A percentile compares a stretch with the other conserved stretches of the same genome.
Conservation (phyloP, 2,113 vertebrate genomes). For the Ammodytes marinus region DNA sequence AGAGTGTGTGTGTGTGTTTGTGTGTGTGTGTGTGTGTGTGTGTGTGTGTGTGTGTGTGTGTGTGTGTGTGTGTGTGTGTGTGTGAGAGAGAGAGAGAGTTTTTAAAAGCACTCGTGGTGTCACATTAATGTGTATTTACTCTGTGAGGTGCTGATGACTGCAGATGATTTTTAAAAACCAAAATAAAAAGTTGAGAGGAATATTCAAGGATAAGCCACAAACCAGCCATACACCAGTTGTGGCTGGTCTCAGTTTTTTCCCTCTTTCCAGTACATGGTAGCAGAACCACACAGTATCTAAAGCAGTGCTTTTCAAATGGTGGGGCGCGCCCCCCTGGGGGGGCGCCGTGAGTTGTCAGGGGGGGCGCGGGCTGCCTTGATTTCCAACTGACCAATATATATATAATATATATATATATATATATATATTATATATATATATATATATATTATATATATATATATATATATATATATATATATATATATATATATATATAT, state of each 20-base stretch:
- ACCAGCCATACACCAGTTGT: slow-evolving; percentile 16
- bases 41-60: neutral
- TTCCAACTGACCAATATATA: too few relatives aligned
- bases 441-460: too few relatives aligned
- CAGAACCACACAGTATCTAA: slow-evolving; percentile 33
- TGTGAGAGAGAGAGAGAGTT: neutral
- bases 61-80: too few relatives aligned
- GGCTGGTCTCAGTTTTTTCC: slow-evolving; percentile 37
- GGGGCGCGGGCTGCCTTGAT: too few relatives aligned
- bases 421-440: too few relatives aligned
- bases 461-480: too few relatives aligned
- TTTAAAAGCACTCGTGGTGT: slow-evolving; percentile 21
- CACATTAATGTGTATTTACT: slow-evolving; percentile 14
- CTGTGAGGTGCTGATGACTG: neutral
- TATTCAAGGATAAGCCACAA: neutral
- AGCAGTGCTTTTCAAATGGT: too few relatives aligned
- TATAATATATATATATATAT: too few relatives aligned
- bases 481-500: too few relatives aligned
- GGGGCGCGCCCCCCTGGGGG: too few relatives aligned
- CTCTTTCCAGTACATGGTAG: slow-evolving; percentile 17
- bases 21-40: too few relatives aligned
- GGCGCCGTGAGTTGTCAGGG: too few relatives aligned
- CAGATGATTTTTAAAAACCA: neutral
- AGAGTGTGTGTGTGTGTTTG: slow-evolving; percentile 15
- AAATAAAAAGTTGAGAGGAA: neutral